Evolutionary conservation across 2,888 invertebrate genomes (phyloP).

Genomic region (Crossocerus cetratus): DNA sequence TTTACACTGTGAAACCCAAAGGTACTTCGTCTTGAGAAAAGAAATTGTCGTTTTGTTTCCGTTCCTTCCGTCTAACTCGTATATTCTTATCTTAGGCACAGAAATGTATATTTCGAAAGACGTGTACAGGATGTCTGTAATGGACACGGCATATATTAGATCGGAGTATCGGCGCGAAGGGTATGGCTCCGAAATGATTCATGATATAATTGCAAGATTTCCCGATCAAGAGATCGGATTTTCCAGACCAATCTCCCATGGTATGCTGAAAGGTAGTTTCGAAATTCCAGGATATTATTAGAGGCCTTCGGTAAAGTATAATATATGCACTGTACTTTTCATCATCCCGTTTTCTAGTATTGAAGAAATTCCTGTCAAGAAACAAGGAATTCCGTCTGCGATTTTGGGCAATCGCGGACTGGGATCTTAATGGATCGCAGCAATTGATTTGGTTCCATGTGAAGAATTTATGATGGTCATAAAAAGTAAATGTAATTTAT

Average conservation of each 20-base stretch:
- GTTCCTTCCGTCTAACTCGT: neutral
- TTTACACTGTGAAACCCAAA: slow-evolving; percentile 74
- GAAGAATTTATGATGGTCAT: slow-evolving; percentile 29
- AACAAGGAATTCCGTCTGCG: slow-evolving; percentile 66
- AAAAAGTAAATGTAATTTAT: slow-evolving; percentile 44
- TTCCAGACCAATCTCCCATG: slow-evolving; percentile 72
- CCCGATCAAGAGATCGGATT: slow-evolving; percentile 73
- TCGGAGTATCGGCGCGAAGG: slow-evolving; percentile 68
- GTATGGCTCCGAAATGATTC: slow-evolving; percentile 67
- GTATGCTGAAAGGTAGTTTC: slow-evolving; percentile 71
- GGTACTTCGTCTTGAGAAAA: slow-evolving; percentile 55
- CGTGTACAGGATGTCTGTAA: slow-evolving; percentile 69
- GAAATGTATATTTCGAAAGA: slow-evolving; percentile 60
- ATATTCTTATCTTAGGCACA: slow-evolving; percentile 62
- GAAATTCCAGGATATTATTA: neutral
- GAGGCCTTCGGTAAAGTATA: neutral
- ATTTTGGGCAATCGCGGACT: slow-evolving; percentile 73
- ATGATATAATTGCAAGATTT: slow-evolving; percentile 63
- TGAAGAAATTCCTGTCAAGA: slow-evolving; percentile 68
- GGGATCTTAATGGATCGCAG: slow-evolving; percentile 69
- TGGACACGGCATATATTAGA: slow-evolving; percentile 75
- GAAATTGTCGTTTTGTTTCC: neutral
- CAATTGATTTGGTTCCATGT: slow-evolving; percentile 68
- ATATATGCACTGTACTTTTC: slow-evolving; percentile 7
- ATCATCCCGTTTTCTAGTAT: slow-evolving; percentile 56